A percentile compares a stretch with the other conserved stretches of the same genome.
Evolutionary conservation across 2,888 invertebrate genomes (phyloP).

Genomic region (Idaea aversata): DNA sequence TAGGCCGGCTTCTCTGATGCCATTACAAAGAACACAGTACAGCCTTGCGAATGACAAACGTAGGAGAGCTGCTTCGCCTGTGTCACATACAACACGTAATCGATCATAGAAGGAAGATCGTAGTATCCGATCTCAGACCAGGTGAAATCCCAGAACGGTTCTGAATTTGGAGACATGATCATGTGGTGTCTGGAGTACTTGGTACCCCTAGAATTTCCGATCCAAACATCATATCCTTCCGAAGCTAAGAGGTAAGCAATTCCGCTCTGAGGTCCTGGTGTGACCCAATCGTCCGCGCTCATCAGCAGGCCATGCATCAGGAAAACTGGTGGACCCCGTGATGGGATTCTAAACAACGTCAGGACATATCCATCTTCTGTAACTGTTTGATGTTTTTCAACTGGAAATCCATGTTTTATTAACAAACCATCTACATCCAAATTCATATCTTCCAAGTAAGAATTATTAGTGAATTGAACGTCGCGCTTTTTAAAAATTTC

Average conservation of each 20-base stretch:
- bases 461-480: constrained; percentile 6
- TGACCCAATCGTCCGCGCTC: constrained; percentile 85
- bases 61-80: constrained; percentile 82
- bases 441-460: constrained; percentile 26
- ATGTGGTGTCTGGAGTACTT: constrained; percentile 79
- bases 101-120: constrained; percentile 89
- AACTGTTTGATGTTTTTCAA: constrained; percentile 65
- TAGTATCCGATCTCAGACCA: constrained; percentile 88
- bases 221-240: constrained; percentile 86
- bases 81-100: constrained; percentile 81
- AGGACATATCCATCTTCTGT: constrained; percentile 89
- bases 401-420: constrained; percentile 30
- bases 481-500: constrained; percentile 5
- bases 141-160: constrained; percentile 82
- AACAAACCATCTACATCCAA: constrained; percentile 31
- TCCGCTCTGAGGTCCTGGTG: constrained; percentile 79
- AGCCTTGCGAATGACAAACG: constrained; percentile 86
- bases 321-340: constrained; percentile 68
- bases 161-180: constrained; percentile 43
- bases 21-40: constrained; percentile 83
- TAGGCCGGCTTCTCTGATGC: constrained; percentile 80
- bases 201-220: constrained; percentile 88
- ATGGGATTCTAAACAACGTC: constrained; percentile 85
- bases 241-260: constrained; percentile 74
- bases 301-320: constrained; percentile 87